Conservation (phyloP, 2,797 vertebrate species). For the Microctenopoma steveboyesi region DNA sequence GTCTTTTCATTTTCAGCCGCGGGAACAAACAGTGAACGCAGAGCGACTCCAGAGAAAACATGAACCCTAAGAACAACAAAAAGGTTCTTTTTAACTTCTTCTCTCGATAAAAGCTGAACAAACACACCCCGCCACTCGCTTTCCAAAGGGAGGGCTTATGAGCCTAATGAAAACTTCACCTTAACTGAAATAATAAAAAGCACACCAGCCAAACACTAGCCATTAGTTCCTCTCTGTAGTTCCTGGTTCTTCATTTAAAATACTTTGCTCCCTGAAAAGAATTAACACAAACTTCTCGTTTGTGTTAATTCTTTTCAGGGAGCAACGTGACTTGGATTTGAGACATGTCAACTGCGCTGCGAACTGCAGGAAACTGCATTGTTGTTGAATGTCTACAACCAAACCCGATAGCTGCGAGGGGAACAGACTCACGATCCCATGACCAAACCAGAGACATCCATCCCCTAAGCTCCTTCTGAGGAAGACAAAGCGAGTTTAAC, state of each 20-base stretch:
- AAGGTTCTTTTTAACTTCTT: conserved; percentile 86
- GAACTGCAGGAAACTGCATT: conserved; percentile 41
- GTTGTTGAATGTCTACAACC: conserved; percentile 37
- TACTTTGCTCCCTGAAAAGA: conserved; percentile 42
- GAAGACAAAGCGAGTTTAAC: conserved; percentile 94
- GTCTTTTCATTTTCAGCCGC: conserved; percentile 67
- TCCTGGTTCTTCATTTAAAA: conserved; percentile 52
- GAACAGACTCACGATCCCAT: conserved; percentile 13
- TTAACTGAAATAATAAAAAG: conserved; percentile 81
- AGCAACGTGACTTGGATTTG: conserved; percentile 45
- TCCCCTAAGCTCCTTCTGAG: conserved; percentile 80
- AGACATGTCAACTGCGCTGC: conserved; percentile 43
- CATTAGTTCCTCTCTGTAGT: conserved; percentile 66
- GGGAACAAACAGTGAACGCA: conserved; percentile 75
- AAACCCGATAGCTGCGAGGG: conserved; percentile 35
- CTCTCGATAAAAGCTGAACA: conserved; percentile 90
- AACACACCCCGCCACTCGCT: conserved; percentile 83
- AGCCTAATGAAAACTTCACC: conserved; percentile 82
- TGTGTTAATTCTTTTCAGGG: conserved; percentile 39
- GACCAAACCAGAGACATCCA: conserved; percentile 84
- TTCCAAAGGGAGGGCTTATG: conserved; percentile 72
- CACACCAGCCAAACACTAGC: conserved; percentile 70
- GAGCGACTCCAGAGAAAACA: conserved; percentile 85
- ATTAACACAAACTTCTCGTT: conserved; percentile 1
- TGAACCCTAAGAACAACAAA: conserved; percentile 86